Evolutionary conservation across 2,113 vertebrate genomes (phyloP).

Genomic region (Rhynchomys soricoides): DNA sequence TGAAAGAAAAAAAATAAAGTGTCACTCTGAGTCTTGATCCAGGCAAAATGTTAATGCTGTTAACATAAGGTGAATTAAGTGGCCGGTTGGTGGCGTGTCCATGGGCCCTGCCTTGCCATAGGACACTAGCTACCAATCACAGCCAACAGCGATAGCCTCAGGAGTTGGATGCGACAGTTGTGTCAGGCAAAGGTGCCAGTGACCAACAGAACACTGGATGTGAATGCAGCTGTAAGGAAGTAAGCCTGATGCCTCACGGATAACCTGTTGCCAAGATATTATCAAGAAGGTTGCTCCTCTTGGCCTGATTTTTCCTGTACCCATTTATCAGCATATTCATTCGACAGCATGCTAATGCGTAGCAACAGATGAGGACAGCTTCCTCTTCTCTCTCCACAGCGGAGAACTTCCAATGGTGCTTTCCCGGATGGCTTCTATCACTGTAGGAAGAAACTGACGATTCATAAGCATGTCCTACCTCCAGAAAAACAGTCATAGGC

Average conservation of each 20-base stretch:
- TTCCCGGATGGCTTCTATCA: not conserved
- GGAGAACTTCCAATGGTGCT: not conserved
- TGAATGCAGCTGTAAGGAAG: not conserved
- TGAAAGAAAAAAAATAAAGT: not conserved
- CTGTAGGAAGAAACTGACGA: not conserved
- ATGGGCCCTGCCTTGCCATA: not conserved
- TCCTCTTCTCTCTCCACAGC: not conserved
- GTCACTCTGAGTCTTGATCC: not conserved
- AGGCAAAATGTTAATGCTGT: not conserved
- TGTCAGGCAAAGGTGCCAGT: conserved; percentile 25
- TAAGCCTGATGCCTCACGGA: conserved; percentile 41
- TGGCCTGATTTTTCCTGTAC: conserved; percentile 29
- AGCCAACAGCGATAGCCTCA: not conserved
- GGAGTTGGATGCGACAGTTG: not conserved
- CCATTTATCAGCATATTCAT: conserved; percentile 31
- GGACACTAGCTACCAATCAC: not conserved
- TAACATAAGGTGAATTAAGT: not conserved
- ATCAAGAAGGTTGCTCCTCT: not conserved
- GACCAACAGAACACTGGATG: conserved; percentile 35
- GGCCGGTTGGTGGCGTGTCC: not conserved
- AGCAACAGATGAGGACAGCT: not conserved
- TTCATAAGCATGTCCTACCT: not conserved
- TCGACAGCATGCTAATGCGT: conserved; percentile 11
- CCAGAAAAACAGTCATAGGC: not conserved
- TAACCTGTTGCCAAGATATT: conserved; percentile 1